Base-by-base conservation (phyloP, 1,140 invertebrate genomes). In the Lordiphosa clarofinis region DNA sequence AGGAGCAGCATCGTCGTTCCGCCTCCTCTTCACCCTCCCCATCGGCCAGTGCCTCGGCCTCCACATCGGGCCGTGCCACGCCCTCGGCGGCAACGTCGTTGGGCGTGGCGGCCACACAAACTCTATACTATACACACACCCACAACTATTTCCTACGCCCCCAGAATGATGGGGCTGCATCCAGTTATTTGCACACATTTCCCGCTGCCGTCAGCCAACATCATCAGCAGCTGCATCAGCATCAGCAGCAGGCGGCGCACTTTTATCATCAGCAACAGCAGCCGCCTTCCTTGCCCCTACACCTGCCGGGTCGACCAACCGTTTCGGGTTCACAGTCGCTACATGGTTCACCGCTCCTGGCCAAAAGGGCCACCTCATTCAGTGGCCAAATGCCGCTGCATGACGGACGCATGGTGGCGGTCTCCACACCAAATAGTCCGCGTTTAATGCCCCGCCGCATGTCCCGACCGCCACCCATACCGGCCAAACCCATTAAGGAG, bases 361-460 rank as follows among this genome's bases (percentile, higher is more conserved):
- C 84, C n/a, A 88, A 88, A 42, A 66, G 87, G 4, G 87, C 87
- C 44, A 88, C 86, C n/a, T 78, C 87, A 6, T 88, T 88, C 9
- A 88, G 87, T 38, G 87, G 87, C 3, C 79, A 87, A 11, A 76
- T 88, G 11, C 76, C 87, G 12, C 11, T 47, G 36, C 28, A 55
- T n/a, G 60, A 61, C n/a, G 64, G 44, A 10, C 43, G 53, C 9
- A 44, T 64, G 0, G 55, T 38, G 33, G 90, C 91, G 62, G 90
- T 91, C 47, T 93, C 93, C 42, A 93, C 92, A 1, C 92, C 93
- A 7, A 93, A 92, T 61, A 94, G 93, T 87, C 93, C 94, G 6
- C 90, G 93, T 52, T 87, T 94, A 10, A 72, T 94, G 90, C 92
- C 94, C 4, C 90, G 93, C 10, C 89, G 91, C 3, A 84, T 90